Evolutionary conservation across 2,888 invertebrate genomes (phyloP).

Genomic region (Idaea dimidiata): DNA sequence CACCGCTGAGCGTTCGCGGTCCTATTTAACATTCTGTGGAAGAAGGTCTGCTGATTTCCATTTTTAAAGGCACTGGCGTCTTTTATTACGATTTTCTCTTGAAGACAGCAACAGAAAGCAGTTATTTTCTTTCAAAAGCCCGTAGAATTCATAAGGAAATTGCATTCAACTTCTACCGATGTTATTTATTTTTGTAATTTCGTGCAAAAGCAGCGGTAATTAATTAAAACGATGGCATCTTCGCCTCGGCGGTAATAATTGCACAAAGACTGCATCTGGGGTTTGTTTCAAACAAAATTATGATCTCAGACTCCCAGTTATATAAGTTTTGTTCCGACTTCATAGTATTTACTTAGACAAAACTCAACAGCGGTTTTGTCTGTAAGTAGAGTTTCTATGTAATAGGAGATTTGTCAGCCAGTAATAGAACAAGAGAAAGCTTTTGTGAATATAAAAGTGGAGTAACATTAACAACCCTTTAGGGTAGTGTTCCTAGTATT

Average conservation of each 20-base stretch:
- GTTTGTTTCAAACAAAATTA: constrained; percentile 33
- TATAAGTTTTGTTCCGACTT: constrained; percentile 23
- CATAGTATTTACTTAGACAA: not conserved
- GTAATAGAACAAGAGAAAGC: not conserved
- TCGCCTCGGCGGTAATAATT: constrained; percentile 28
- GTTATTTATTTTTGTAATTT: constrained; percentile 22
- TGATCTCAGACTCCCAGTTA: constrained; percentile 20
- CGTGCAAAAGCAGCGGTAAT: constrained; percentile 21
- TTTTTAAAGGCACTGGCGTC: constrained; percentile 34
- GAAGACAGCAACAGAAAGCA: not conserved
- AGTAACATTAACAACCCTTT: not conserved
- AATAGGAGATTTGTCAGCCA: not conserved
- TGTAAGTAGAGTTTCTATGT: not conserved
- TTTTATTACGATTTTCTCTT: constrained; percentile 17
- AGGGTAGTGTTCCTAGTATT: not conserved
- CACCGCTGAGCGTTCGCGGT: constrained; percentile 27
- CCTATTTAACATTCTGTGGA: constrained; percentile 42
- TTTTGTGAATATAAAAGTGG: not conserved
- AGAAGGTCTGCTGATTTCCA: constrained; percentile 36
- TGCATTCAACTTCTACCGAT: constrained; percentile 2
- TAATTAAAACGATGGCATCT: constrained; percentile 25
- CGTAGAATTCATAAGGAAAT: not conserved
- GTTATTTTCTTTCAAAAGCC: not conserved
- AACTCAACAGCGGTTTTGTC: constrained; percentile 6
- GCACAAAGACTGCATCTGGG: constrained; percentile 31